These are phyloP conservation scores for Dipodomys spectabilis DNA, from an alignment of 2,113 vertebrate species.

Conservation along the genomic window DNA sequence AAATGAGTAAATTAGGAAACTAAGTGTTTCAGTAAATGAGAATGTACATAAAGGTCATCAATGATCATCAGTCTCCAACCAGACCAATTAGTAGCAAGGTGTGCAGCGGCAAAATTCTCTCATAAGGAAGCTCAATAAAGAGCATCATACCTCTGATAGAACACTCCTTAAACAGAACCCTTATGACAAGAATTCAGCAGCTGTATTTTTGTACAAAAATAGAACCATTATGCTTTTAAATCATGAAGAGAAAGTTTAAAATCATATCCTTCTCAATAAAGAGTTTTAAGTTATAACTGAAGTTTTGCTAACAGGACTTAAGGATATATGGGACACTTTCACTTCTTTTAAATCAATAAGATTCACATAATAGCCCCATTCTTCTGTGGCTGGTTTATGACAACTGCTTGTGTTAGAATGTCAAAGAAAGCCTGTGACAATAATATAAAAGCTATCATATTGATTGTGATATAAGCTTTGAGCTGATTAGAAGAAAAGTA, in stretches of 20 bases:
- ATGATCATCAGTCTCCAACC: background rate
- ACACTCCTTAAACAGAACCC: background rate
- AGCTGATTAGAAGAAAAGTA: conserved; percentile 72
- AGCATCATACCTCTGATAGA: background rate
- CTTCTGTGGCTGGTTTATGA: conserved; percentile 73
- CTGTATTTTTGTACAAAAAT: conserved; percentile 5
- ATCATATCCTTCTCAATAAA: background rate
- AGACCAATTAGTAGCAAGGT: background rate
- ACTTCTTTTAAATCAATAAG: conserved; percentile 73
- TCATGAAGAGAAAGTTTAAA: background rate
- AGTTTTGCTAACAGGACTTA: conserved; percentile 51
- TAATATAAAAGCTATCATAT: conserved; percentile 56
- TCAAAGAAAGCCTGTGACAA: conserved; percentile 60
- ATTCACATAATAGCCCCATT: conserved; percentile 68
- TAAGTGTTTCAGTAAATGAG: background rate
- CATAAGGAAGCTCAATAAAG: background rate
- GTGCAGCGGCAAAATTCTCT: background rate
- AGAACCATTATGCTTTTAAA: conserved; percentile 56
- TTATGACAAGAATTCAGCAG: background rate
- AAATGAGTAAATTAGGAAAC: conserved; percentile 16
- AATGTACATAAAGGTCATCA: background rate
- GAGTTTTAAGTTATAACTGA: conserved; percentile 57
- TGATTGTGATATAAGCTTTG: conserved; percentile 64
- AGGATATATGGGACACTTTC: conserved; percentile 68
- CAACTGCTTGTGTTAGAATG: conserved; percentile 69